A percentile compares a stretch with the other conserved stretches of the same genome.
Evolutionary conservation across 2,113 vertebrate species (phyloP).

Genomic region (Leptodactylus fuscus): DNA sequence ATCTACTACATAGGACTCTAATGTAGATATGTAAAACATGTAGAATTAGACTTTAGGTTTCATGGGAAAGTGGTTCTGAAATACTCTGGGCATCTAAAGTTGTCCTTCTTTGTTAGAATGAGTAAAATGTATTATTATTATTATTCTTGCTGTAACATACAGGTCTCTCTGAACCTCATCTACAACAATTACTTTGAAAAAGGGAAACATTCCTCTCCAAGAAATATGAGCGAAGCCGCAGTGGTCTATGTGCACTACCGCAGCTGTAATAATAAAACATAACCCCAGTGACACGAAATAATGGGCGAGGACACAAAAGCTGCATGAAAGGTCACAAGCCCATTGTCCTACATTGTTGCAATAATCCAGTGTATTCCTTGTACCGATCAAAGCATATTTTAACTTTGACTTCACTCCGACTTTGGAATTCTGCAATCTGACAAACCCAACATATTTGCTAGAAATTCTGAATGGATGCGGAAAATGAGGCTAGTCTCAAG

Average conservation of each 20-base stretch:
- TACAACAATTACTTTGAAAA: not conserved
- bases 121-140: not conserved
- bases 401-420: not conserved
- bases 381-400: constrained; percentile 23
- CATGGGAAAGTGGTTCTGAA: not conserved
- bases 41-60: not conserved
- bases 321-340: constrained; percentile 26
- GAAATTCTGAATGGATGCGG: no score
- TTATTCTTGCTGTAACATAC: constrained; percentile 7
- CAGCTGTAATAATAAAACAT: constrained; percentile 48
- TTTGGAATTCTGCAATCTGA: not conserved
- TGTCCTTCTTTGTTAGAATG: not conserved
- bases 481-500: no score
- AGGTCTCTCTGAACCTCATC: not conserved
- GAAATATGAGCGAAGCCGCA: not conserved
- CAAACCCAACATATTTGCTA: constrained; percentile 5
- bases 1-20: not conserved
- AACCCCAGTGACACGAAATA: constrained; percentile 34
- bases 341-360: constrained; percentile 17
- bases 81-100: not conserved
- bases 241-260: not conserved
- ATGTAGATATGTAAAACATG: not conserved
- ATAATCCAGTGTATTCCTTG: not conserved
- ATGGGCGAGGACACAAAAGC: constrained; percentile 19
- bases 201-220: constrained; percentile 26